Conservation (phyloP, 2,113 vertebrate genomes). For the Neolamprologus toae region DNA sequence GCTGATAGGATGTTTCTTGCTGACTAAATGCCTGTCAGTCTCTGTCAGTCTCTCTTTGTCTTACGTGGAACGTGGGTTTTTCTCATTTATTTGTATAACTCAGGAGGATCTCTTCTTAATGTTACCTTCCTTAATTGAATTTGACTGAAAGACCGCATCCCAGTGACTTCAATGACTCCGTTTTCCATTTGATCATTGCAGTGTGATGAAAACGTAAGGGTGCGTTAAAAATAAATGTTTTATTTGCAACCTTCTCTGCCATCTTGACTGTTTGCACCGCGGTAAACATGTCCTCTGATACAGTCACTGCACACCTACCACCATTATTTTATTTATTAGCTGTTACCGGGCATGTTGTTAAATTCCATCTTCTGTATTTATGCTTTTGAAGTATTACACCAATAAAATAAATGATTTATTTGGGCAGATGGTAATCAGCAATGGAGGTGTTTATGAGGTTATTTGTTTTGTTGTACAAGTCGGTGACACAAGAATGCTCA, state of each 20-base stretch:
- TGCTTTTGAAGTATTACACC: conserved; percentile 6
- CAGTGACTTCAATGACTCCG: not conserved
- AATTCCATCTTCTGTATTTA: conserved; percentile 19
- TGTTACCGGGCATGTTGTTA: not conserved
- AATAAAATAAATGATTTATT: conserved; percentile 37
- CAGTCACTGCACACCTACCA: not conserved
- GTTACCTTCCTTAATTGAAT: not conserved
- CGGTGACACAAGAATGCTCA: not conserved
- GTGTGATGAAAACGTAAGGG: not conserved
- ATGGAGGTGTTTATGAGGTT: conserved; percentile 28
- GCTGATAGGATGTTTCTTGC: not conserved
- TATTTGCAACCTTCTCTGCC: not conserved
- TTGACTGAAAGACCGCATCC: not conserved
- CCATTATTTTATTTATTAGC: conserved; percentile 2
- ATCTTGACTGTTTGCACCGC: not conserved
- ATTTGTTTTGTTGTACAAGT: conserved; percentile 30
- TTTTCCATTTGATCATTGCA: not conserved
- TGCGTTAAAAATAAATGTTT: not conserved
- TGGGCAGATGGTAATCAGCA: conserved; percentile 13
- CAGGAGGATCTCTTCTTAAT: not conserved
- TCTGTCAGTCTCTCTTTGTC: not conserved
- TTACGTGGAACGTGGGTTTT: not conserved
- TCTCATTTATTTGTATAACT: not conserved
- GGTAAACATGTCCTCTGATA: conserved; percentile 11
- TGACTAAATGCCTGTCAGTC: not conserved